phyloP scores from a whole-genome alignment of 2,113 vertebrate genomes.

The Seriola rivoliana region DNA sequence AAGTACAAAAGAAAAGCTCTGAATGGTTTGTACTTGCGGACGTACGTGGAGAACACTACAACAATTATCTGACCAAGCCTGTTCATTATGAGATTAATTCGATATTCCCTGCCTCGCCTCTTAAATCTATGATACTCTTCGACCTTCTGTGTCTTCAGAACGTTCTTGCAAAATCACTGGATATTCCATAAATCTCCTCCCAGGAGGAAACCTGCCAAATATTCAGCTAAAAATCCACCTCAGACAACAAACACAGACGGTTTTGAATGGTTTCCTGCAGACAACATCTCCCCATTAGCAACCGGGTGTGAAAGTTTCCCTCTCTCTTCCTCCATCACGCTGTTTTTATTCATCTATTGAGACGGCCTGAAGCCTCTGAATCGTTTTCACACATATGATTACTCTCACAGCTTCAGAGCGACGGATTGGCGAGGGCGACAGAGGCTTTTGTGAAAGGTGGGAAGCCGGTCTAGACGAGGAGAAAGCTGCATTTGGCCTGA shows the following conservation, averaged over 20 bases:
- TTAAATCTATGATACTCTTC: background rate
- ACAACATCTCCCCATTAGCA: constrained; percentile 33
- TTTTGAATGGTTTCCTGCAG: constrained; percentile 20
- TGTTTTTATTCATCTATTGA: constrained; percentile 29
- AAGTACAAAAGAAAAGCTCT: too few species aligned
- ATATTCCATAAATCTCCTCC: constrained; percentile 1
- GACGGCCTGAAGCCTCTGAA: background rate
- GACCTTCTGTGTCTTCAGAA: background rate
- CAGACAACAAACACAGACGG: background rate
- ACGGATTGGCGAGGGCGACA: background rate
- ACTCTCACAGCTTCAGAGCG: constrained; percentile 24
- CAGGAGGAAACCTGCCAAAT: constrained; percentile 1
- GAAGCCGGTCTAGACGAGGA: background rate
- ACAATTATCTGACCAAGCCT: too few species aligned
- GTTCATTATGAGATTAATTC: too few species aligned
- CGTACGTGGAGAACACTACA: too few species aligned
- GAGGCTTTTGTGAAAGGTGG: constrained; percentile 29
- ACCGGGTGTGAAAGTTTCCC: constrained; percentile 23
- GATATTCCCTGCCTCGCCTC: background rate
- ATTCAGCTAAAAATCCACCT: constrained; percentile 4
- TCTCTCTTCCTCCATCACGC: constrained; percentile 5
- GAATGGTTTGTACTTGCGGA: too few species aligned
- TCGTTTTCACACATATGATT: constrained; percentile 51
- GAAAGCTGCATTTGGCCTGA: constrained; percentile 14
- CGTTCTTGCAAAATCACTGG: background rate